Percentiles rank a stretch among this genome's conserved stretches.
Conservation (phyloP, 2,113 vertebrate species). For the Chaenocephalus aceratus region DNA sequence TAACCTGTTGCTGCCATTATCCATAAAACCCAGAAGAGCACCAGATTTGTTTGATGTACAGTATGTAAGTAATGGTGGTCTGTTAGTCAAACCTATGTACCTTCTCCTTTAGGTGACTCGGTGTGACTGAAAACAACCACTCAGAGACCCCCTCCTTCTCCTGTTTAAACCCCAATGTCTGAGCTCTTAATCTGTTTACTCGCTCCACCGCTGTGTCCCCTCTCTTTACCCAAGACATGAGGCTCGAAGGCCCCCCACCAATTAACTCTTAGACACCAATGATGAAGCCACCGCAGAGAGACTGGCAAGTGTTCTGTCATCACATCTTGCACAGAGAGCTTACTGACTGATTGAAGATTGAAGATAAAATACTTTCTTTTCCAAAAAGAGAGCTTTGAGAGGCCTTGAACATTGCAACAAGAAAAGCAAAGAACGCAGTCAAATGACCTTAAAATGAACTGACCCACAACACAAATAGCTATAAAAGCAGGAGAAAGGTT, state of each 20-base stretch:
- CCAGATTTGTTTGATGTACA: background rate
- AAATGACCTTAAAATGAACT: constrained; percentile 29
- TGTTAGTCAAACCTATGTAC: constrained; percentile 22
- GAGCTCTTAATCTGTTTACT: constrained; percentile 74
- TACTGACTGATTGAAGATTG: background rate
- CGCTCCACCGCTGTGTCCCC: constrained; percentile 47
- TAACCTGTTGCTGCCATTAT: background rate
- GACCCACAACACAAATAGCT: constrained; percentile 49
- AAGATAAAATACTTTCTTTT: background rate
- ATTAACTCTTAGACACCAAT: constrained; percentile 29
- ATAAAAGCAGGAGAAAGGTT: constrained; percentile 52
- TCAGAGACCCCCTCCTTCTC: constrained; percentile 37
- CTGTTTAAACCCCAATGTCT: constrained; percentile 55
- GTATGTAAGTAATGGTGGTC: constrained; percentile 18
- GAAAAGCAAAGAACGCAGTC: constrained; percentile 6
- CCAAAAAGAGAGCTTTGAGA: background rate
- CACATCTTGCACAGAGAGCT: constrained; percentile 18
- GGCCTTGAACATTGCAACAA: background rate
- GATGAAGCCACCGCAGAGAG: constrained; percentile 24
- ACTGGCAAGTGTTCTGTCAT: constrained; percentile 1
- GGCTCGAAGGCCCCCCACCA: constrained; percentile 40
- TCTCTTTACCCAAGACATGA: constrained; percentile 54
- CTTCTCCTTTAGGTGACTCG: constrained; percentile 25
- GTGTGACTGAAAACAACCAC: constrained; percentile 45
- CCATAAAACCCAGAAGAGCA: constrained; percentile 2